Base-by-base conservation (phyloP, 2,888 invertebrate genomes). In the Tiliacea aurago region DNA sequence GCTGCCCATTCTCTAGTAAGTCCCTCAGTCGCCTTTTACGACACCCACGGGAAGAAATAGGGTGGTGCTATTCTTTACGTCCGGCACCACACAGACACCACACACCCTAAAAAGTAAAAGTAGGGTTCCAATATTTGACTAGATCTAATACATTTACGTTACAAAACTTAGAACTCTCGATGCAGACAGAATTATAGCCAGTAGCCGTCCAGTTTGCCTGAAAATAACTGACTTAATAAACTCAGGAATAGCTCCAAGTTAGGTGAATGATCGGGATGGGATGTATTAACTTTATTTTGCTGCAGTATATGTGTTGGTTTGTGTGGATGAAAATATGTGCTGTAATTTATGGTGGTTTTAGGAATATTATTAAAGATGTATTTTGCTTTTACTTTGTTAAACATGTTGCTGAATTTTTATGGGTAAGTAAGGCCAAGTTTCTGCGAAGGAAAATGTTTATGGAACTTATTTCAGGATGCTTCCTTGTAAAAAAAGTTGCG, bases 141-240 rank as follows among this genome's bases (percentile, higher is more conserved):
- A n/a, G 20, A 33, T 62, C 13, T 55, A 55, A 72, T 41, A 72
- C 37, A 73, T 56, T 73, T 58, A 20, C 15, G 0, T 33, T n/a
- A 18, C 4, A n/a, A 45, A 53, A 66, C 18, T 23, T 76, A 55
- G 33, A 64, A 70, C 20, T 15, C 41, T 55, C n/a, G 47, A 65
- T 61, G 18, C 51, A 76, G 76, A 65, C 72, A 53, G 47, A 76
- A 72, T 76, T 69, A 59, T 43, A 76, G 80, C 56, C 61, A 62
- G 53, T 4, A 58, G 45, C 55, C 80, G 47, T 28, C 23, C 33
- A 53, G 74, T 81, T 61, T 80, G 81, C 23, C 78, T 81, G 73
- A 49, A 81, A 81, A 73, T 81, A 81, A 49, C 69, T 55, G 73
- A 67, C 78, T 81, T 70, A 67, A 67, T 74, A 73, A 80, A 73